phyloP scores from a whole-genome alignment of 1,140 invertebrate genomes.

The Mactra quadrangularis region DNA sequence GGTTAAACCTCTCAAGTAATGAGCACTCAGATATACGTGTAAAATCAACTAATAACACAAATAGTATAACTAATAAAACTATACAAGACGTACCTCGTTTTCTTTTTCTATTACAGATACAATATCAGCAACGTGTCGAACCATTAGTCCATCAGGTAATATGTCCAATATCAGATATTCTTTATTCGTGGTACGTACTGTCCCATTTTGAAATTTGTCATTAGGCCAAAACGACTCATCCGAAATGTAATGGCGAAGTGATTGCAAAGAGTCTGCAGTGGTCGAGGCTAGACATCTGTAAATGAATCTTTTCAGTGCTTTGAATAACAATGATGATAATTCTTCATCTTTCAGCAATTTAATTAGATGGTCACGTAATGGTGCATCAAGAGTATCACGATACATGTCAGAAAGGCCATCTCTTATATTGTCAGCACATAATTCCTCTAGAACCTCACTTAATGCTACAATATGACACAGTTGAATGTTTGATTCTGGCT shows the following conservation, averaged over 20 bases:
- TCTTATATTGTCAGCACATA: slow-evolving; percentile 10
- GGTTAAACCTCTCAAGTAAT: too few species aligned
- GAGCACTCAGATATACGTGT: too few species aligned
- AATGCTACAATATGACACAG: slow-evolving; percentile 22
- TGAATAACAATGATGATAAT: not conserved
- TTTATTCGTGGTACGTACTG: not conserved
- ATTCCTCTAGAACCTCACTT: slow-evolving; percentile 41
- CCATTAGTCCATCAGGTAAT: slow-evolving; percentile 35
- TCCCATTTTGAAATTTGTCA: not conserved
- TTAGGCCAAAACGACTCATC: slow-evolving; percentile 40
- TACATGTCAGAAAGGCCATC: slow-evolving; percentile 8
- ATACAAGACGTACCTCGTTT: too few species aligned
- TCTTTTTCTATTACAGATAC: not conserved
- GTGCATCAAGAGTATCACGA: not conserved
- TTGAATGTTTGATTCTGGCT: slow-evolving; percentile 19
- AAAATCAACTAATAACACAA: too few species aligned
- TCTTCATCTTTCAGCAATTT: not conserved
- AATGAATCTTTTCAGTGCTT: slow-evolving; percentile 23
- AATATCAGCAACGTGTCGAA: not conserved
- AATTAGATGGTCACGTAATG: not conserved
- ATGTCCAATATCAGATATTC: not conserved
- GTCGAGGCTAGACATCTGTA: slow-evolving; percentile 9
- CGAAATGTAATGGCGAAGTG: not conserved
- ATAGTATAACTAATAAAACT: too few species aligned
- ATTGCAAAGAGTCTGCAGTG: not conserved